Evolutionary conservation across 2,888 invertebrate species (phyloP), one percentile per base, ranked within the genome.

Genomic region (Cephonodes hylas): DNA sequence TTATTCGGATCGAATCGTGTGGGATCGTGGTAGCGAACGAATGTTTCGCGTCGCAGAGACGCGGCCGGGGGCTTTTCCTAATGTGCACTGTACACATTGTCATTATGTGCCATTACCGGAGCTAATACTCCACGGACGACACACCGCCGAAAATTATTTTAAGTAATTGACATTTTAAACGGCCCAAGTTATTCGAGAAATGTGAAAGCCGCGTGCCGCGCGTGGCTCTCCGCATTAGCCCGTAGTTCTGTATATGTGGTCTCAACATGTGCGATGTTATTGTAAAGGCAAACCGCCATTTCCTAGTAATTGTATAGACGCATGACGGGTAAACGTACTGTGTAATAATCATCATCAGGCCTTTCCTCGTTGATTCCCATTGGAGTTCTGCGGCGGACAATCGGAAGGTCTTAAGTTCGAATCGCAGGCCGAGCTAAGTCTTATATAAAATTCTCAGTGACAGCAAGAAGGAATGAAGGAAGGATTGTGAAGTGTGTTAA

Each of bases 31-130:
- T 59, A 59, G 38, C 15, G 38, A 22, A 22, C 22, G 25, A 15
- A 22, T 46, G 8, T 31, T 31, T 53, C 18, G 53, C 53, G 53
- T 18, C 10, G 57, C 15, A 44, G 31, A 56, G 46, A 7, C 42
- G 13, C n/a, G 46, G 66, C 71, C 64, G 63, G 59, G 64, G 74
- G 72, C 73, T 66, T 63, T 66, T 76, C 81, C 80, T 84, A 86
- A 87, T 84, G 79, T 77, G 72, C 75, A 81, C 82, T 85, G 86
- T 88, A 86, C 81, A 80, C 85, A 86, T 86, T 86, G 83, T 88
- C 86, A 90, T 91, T 91, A 90, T 78, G 79, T 75, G 69, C 80
- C 86, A 91, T 91, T 90, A 91, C 83, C 74, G 77, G 62, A 76
- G 79, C 86, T 90, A 90, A 89, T 87, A 85, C 83, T 83, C 80